Percentiles rank a stretch among this genome's conserved stretches.
These are phyloP conservation scores for Apamea anceps DNA, from an alignment of 2,888 invertebrate species.

Conservation along the genomic window DNA sequence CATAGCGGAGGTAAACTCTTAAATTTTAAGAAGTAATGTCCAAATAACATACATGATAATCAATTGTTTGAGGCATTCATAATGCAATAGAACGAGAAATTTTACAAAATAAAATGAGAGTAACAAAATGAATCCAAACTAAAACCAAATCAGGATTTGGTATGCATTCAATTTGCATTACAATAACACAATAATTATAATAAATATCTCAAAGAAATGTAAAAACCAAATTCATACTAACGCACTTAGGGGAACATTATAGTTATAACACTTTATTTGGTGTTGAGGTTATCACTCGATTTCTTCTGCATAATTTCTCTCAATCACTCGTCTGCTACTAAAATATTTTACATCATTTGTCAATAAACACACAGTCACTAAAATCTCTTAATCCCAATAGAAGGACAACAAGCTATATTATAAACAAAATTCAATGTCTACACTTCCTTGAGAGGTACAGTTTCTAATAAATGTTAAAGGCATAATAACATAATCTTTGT, in stretches of 20 bases:
- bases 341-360: constrained; percentile 55
- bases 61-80: constrained; percentile 82
- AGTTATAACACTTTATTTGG: constrained; percentile 59
- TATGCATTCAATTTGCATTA: constrained; percentile 81
- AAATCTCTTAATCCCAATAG: constrained; percentile 61
- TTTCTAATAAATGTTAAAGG: constrained; percentile 67
- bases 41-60: constrained; percentile 71
- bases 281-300: constrained; percentile 65
- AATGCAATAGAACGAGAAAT: constrained; percentile 75
- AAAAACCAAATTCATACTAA: constrained; percentile 72
- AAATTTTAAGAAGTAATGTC: constrained; percentile 76
- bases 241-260: constrained; percentile 49
- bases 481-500: constrained; percentile 76
- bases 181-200: constrained; percentile 58
- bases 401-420: constrained; percentile 67
- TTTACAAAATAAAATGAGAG: constrained; percentile 72
- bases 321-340: constrained; percentile 55
- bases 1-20: constrained; percentile 77
- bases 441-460: constrained; percentile 81
- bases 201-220: constrained; percentile 81
- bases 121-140: constrained; percentile 82
- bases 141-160: constrained; percentile 57
- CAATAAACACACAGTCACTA: constrained; percentile 57
- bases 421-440: constrained; percentile 75
- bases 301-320: constrained; percentile 58